Base-by-base conservation (phyloP, 2,797 vertebrate genomes). In the Argentina silus region DNA sequence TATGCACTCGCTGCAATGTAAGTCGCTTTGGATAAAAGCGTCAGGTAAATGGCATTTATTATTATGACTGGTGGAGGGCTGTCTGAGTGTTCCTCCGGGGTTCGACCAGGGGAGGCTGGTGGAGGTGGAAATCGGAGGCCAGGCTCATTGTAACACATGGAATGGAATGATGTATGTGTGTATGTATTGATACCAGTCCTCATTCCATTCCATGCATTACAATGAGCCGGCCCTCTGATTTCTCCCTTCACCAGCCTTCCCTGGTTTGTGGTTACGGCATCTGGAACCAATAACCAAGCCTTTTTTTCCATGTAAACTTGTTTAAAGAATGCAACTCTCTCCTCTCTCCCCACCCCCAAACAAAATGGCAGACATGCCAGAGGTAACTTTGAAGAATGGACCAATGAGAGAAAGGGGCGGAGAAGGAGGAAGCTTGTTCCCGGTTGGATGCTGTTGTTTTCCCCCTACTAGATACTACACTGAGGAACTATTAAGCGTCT, bases 331-430 rank as follows among this genome's bases (percentile, higher is more conserved):
- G 81, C 67, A 10, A 70, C 69, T 67, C 64, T 83, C 86, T 75
- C 53, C 10, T n/a, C 45, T 67, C 53, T 61, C 74, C 51, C 21
- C 11, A 73, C 10, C 66, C 73, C 62, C 69, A 81, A 72, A 82
- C 79, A 80, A 76, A 9, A 76, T 66, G 69, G 83, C 76, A 72
- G 67, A 73, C 81, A 76, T 73, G 36, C 68, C 9, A 69, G 44
- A 62, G n/a, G 21, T 10, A 56, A 68, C 70, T 36, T 70, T 47
- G 67, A 70, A 67, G 44, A 69, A 50, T 48, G 0, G 44, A 73
- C 90, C 93, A 93, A 92, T 92, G n/a, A 65, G 82, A 91, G 64
- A 7, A 1, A 82, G 88, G 85, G 90, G 90, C 12, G 87, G 89
- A 59, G 78, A 57, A 36, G 1, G 9, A 53, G 6, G 56, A 59